These are phyloP conservation scores for Lithophane semibrunnea DNA, from an alignment of 2,888 invertebrate species.

Conservation along the genomic window DNA sequence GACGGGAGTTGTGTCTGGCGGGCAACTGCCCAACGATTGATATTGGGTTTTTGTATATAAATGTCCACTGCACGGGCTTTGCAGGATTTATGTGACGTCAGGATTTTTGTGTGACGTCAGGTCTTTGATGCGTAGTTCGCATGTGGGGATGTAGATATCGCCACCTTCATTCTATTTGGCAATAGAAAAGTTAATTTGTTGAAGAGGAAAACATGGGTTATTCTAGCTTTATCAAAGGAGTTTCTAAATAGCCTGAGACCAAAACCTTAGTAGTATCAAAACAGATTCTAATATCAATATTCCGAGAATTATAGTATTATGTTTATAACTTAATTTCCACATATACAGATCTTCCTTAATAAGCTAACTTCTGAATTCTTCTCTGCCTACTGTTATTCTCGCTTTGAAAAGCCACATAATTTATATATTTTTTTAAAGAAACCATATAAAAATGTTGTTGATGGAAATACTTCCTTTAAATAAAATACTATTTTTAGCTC, in stretches of 20 bases:
- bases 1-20: no score
- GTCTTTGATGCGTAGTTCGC: no score
- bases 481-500: neutral
- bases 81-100: no score
- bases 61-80: no score
- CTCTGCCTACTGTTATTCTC: no score
- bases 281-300: neutral
- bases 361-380: neutral
- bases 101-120: no score
- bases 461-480: neutral
- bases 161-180: constrained; percentile 4
- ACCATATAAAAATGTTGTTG: neutral
- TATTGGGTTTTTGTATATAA: no score
- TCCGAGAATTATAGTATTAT: neutral
- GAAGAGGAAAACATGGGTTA: neutral
- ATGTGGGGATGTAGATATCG: no score
- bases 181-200: constrained; percentile 15
- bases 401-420: neutral
- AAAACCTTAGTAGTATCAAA: neutral
- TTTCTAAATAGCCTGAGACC: neutral
- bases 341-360: neutral
- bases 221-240: neutral
- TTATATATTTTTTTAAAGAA: neutral
- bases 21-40: no score
- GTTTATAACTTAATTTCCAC: neutral